A percentile compares a stretch with the other conserved stretches of the same genome.
These are phyloP conservation scores for Scopus umbretta DNA, from an alignment of 2,113 vertebrate species.

Conservation along the genomic window DNA sequence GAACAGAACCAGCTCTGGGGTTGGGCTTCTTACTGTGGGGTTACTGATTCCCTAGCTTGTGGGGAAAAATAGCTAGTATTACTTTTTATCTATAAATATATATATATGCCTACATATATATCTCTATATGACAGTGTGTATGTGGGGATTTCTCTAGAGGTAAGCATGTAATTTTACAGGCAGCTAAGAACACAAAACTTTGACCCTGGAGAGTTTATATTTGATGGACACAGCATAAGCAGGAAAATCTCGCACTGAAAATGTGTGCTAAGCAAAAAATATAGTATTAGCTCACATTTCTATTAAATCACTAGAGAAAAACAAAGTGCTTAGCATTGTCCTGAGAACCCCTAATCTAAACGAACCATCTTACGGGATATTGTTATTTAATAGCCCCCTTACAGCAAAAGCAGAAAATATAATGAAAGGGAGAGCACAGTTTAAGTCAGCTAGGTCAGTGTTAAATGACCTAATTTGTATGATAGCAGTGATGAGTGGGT, in stretches of 20 bases:
- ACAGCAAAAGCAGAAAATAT: not conserved
- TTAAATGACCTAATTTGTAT: not conserved
- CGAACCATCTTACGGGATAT: not conserved
- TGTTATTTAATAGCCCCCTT: not conserved
- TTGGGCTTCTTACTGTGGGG: not conserved
- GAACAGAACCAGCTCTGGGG: not conserved
- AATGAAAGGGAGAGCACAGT: not conserved
- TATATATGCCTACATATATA: not conserved
- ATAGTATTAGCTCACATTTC: not conserved
- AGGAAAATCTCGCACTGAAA: not conserved
- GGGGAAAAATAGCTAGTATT: not conserved
- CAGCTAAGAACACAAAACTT: not conserved
- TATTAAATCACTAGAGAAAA: not conserved
- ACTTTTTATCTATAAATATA: not conserved
- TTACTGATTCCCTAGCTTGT: not conserved
- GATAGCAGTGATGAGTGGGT: not conserved
- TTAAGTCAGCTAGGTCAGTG: not conserved
- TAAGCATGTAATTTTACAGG: not conserved
- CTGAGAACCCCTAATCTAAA: not conserved
- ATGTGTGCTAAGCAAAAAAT: not conserved
- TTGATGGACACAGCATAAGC: not conserved
- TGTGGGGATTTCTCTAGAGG: not conserved
- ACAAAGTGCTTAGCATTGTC: not conserved
- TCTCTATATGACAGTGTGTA: not conserved
- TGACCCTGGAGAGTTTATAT: not conserved